These are phyloP conservation scores for Lamprologus sp. DNA, from an alignment of 2,113 vertebrate species.

Conservation along the genomic window DNA sequence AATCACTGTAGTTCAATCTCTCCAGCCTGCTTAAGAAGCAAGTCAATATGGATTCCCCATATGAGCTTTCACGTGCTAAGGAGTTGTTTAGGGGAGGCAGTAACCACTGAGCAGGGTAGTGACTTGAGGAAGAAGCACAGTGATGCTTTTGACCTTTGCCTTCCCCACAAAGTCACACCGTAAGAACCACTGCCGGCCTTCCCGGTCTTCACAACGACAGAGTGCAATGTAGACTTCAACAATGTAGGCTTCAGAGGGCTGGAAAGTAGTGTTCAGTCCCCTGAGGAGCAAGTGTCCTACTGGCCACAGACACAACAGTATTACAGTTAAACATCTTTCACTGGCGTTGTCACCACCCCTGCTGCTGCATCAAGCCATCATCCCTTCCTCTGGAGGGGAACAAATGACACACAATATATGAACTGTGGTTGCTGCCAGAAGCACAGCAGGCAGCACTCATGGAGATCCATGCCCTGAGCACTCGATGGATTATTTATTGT, in stretches of 20 bases:
- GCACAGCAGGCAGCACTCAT: not conserved
- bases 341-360: not conserved
- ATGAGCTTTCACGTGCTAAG: not conserved
- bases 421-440: not conserved
- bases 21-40: not conserved
- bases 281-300: not conserved
- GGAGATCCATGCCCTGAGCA: not conserved
- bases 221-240: not conserved
- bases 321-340: not conserved
- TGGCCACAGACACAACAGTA: not conserved
- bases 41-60: not conserved
- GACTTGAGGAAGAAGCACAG: not conserved
- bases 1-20: not conserved
- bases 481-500: not conserved
- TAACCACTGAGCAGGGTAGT: not conserved
- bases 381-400: not conserved
- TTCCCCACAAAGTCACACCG: accelerated
- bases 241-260: not conserved
- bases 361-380: not conserved
- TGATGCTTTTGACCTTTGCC: not conserved
- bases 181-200: not conserved
- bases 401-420: not conserved
- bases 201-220: not conserved
- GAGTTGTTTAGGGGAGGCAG: not conserved
- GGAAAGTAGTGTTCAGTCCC: not conserved